Base-by-base conservation (phyloP, 2,113 vertebrate species). In the Alaudala cheleensis region DNA sequence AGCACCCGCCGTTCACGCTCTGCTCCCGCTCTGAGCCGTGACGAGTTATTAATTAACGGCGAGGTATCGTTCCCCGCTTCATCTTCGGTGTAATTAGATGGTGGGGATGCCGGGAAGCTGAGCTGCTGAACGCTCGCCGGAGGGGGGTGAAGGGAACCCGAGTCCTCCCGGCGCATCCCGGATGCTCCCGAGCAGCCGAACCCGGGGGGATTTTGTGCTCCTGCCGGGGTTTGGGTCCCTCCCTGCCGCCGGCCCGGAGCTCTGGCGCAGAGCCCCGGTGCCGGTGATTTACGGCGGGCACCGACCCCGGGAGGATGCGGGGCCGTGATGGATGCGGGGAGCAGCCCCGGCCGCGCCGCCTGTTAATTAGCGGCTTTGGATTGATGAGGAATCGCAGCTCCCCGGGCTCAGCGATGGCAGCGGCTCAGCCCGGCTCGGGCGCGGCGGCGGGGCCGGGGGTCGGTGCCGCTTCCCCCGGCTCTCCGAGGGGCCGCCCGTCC, bases 11-110 rank as follows among this genome's bases (percentile, higher is more conserved):
- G 2, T 33, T 77, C 64, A 1, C 1, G 67, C 65, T 58, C 42
- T 37, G 74, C 51, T 61, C 61, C 39, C 16, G 64, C 87, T 92
- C 76, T 81, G 47, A 58, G 82, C 56, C 8, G 28, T 65, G 83
- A 66, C 1, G 54, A 74, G 85, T 70, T 94, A 89, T 95, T 97
- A 95, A 96, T 96, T 96, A 97, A 94, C 87, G 26, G 51, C 83
- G 66, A 92, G 74, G 70, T 64, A 87, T 85, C 87, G 10, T 70
- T 95, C 86, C 81, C 90, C 47, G 76, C 88, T 82, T 91, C 88
- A 45, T 65, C 90, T 65, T 28, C 39, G 77, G 22, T 82, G 90
- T 93, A 90, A 96, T 97, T 93, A 91, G 71, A 66, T 69, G 1
- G 19, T 5, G 34, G 93, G 64, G 62, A 89, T 86, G 81, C 77